phyloP scores from a whole-genome alignment of 2,888 invertebrate species.

The Thymelicus acteon region DNA sequence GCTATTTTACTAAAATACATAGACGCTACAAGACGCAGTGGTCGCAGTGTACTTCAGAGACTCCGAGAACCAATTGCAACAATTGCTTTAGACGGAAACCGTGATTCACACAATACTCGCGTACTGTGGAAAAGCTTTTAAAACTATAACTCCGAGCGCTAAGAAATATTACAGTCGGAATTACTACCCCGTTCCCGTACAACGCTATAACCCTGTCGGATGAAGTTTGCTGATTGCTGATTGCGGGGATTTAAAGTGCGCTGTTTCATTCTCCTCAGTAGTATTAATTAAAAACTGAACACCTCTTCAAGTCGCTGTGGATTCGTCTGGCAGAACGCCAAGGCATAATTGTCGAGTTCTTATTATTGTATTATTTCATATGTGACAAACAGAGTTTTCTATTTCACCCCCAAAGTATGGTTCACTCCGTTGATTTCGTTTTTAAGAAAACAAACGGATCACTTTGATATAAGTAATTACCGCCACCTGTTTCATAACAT shows the following conservation, averaged over 20 bases:
- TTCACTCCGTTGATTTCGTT: background rate
- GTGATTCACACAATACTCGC: background rate
- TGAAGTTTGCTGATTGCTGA: conserved; percentile 15
- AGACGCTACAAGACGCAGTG: too few species aligned
- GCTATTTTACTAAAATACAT: too few species aligned
- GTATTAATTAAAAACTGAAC: conserved; percentile 18
- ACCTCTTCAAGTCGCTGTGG: conserved; percentile 3
- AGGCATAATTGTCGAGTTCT: background rate
- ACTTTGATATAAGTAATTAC: too few species aligned
- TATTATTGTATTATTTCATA: conserved; percentile 9
- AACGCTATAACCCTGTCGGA: background rate
- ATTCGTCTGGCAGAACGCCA: conserved; percentile 2
- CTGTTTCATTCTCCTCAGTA: conserved; percentile 1
- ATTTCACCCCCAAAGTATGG: background rate
- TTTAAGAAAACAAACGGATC: too few species aligned
- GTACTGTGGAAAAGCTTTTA: background rate
- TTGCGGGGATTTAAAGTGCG: conserved; percentile 3
- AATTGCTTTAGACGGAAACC: too few species aligned
- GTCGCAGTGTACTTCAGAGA: too few species aligned
- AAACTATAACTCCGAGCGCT: background rate
- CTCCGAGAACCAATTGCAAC: too few species aligned
- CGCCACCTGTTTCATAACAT: too few species aligned
- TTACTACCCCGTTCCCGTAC: background rate
- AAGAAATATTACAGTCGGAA: background rate
- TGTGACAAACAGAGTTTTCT: background rate